A percentile compares a stretch with the other conserved stretches of the same genome.
Conservation (phyloP, 1,140 invertebrate genomes). For the Stenopsyche tienmushanensis region DNA sequence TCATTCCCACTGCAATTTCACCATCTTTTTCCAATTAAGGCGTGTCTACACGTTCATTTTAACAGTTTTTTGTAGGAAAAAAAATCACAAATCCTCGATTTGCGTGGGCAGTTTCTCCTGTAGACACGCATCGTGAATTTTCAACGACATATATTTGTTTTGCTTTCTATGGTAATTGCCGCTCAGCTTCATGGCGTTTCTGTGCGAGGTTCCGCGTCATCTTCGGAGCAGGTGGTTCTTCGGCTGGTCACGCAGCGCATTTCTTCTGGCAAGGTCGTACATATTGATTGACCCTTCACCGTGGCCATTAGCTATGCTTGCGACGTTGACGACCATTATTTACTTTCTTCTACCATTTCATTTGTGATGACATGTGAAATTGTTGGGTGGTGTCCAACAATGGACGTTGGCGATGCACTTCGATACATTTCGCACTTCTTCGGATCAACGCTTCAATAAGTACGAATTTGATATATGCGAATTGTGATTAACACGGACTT, state of each 20-base stretch:
- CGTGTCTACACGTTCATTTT: too few species aligned
- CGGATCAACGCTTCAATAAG: background rate
- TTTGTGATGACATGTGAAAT: slow-evolving; percentile 11
- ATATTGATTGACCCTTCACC: slow-evolving; percentile 17
- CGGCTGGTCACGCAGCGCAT: background rate
- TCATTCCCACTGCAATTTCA: too few species aligned
- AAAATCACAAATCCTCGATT: too few species aligned
- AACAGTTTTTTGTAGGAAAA: too few species aligned
- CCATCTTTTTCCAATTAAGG: too few species aligned
- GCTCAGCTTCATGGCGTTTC: background rate
- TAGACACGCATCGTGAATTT: background rate
- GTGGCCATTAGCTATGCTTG: background rate
- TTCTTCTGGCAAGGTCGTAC: slow-evolving; percentile 14
- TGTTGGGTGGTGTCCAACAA: background rate
- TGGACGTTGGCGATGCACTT: background rate
- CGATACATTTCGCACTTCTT: background rate
- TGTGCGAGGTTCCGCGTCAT: background rate
- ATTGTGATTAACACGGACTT: too few species aligned
- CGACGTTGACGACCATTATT: background rate
- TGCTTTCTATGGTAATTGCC: slow-evolving; percentile 15
- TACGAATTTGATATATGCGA: too few species aligned
- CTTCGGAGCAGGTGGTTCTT: slow-evolving; percentile 5
- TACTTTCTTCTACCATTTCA: slow-evolving; percentile 10
- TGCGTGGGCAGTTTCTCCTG: background rate
- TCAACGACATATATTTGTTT: slow-evolving; percentile 10